Evolutionary conservation across 2,797 vertebrate genomes (phyloP).

Genomic region (Artibeus jamaicensis): DNA sequence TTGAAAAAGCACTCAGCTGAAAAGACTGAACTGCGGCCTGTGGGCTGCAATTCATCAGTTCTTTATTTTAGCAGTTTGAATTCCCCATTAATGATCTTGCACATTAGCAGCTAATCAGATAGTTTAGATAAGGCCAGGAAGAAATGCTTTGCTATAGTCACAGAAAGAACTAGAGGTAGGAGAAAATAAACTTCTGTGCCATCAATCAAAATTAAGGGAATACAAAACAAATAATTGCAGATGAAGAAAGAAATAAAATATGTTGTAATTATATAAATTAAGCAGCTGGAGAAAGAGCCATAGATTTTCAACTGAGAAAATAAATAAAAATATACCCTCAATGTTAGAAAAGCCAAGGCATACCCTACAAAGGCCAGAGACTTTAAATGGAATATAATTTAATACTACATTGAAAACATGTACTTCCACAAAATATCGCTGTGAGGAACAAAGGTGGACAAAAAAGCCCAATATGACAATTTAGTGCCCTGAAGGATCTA

Average conservation of each 20-base stretch:
- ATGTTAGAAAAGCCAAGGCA: constrained; percentile 2
- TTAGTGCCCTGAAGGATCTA: neutral
- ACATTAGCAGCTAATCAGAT: constrained; percentile 76
- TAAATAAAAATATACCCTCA: neutral
- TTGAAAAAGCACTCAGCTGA: constrained; percentile 63
- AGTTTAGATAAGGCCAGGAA: constrained; percentile 67
- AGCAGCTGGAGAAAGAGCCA: constrained; percentile 11
- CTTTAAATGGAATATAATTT: neutral
- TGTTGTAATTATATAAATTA: constrained; percentile 52
- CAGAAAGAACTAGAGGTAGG: neutral
- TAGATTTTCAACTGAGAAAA: constrained; percentile 32
- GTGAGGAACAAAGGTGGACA: neutral
- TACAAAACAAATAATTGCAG: constrained; percentile 59
- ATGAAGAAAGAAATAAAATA: constrained; percentile 5
- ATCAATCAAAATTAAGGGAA: constrained; percentile 70
- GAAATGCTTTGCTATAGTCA: constrained; percentile 37
- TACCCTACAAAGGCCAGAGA: neutral
- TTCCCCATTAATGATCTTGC: constrained; percentile 70
- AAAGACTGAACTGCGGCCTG: constrained; percentile 58
- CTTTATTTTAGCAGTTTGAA: constrained; percentile 71
- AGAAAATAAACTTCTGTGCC: constrained; percentile 49
- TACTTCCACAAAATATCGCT: neutral
- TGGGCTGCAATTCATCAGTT: constrained; percentile 68
- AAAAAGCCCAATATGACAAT: neutral
- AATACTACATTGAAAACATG: neutral